These are phyloP conservation scores for Ornithoptera priamus DNA, from an alignment of 2,888 invertebrate genomes.

Conservation along the genomic window DNA sequence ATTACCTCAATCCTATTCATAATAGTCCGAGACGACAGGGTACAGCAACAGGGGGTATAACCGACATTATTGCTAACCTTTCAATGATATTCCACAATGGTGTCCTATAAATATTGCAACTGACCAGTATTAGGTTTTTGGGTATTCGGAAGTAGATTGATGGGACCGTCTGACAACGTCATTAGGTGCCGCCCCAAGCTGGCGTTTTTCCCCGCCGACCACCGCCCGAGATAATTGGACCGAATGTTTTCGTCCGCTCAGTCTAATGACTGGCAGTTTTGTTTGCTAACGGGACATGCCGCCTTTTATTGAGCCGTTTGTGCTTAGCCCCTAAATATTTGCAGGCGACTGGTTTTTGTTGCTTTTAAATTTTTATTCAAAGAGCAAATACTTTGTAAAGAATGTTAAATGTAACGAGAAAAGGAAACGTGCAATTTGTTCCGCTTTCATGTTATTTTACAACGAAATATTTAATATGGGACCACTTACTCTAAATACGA, in stretches of 20 bases:
- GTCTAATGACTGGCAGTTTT: constrained; percentile 76
- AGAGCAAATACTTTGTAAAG: constrained; percentile 18
- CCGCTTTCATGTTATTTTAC: neutral
- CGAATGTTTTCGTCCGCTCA: constrained; percentile 70
- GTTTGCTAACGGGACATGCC: constrained; percentile 69
- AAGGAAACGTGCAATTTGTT: neutral
- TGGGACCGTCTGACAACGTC: constrained; percentile 71
- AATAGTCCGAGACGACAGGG: no score
- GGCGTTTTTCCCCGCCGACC: constrained; percentile 56
- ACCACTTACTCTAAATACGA: neutral
- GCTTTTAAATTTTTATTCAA: constrained; percentile 44
- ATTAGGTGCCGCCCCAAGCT: constrained; percentile 63
- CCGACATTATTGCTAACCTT: neutral
- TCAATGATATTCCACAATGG: constrained; percentile 9
- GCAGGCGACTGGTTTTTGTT: constrained; percentile 50
- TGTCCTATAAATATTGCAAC: constrained; percentile 14
- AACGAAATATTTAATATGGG: neutral
- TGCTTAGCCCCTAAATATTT: constrained; percentile 54
- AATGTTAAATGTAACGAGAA: constrained; percentile 3
- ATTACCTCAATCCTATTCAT: no score
- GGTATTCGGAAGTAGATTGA: constrained; percentile 64
- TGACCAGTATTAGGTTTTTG: constrained; percentile 38
- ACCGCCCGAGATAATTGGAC: constrained; percentile 66
- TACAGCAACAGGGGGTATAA: no score
- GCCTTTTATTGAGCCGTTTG: constrained; percentile 72